These are phyloP conservation scores for Ellobium chinense DNA, from an alignment of 2,888 invertebrate genomes.

Conservation along the genomic window DNA sequence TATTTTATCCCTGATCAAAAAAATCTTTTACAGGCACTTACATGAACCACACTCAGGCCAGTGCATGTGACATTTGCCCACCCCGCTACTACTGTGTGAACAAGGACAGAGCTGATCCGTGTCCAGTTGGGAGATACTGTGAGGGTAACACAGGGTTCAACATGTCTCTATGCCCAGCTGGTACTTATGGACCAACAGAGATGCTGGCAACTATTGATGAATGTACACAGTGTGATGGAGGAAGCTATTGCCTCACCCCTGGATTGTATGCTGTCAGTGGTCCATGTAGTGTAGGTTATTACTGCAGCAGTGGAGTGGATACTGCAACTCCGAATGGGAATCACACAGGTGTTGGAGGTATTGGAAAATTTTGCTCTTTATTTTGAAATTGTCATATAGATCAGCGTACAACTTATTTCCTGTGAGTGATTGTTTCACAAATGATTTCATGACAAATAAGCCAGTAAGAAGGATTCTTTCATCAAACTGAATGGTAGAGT, in stretches of 20 bases:
- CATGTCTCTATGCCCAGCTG: conserved; percentile 69
- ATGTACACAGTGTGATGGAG: conserved; percentile 69
- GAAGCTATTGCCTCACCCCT: conserved; percentile 65
- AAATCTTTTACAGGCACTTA: conserved; percentile 65
- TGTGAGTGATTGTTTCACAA: no score
- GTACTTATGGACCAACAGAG: conserved; percentile 70
- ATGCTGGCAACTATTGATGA: conserved; percentile 59
- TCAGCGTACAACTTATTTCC: no score
- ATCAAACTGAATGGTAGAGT: no score
- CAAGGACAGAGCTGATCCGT: conserved; percentile 70
- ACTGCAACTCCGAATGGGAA: conserved; percentile 68
- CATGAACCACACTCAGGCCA: conserved; percentile 75
- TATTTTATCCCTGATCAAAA: background rate
- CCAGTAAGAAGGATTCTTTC: no score
- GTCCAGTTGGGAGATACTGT: conserved; percentile 73
- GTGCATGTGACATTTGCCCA: conserved; percentile 71
- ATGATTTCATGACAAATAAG: no score
- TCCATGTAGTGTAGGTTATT: conserved; percentile 67
- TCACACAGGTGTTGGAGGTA: conserved; percentile 76
- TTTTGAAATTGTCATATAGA: no score
- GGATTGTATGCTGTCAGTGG: conserved; percentile 62
- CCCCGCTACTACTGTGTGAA: conserved; percentile 75
- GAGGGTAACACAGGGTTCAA: conserved; percentile 73
- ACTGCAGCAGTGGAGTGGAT: conserved; percentile 69
- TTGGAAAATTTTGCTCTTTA: no score